Conservation (phyloP, 2,113 vertebrate species). For the Pelecanoides urinatrix region DNA sequence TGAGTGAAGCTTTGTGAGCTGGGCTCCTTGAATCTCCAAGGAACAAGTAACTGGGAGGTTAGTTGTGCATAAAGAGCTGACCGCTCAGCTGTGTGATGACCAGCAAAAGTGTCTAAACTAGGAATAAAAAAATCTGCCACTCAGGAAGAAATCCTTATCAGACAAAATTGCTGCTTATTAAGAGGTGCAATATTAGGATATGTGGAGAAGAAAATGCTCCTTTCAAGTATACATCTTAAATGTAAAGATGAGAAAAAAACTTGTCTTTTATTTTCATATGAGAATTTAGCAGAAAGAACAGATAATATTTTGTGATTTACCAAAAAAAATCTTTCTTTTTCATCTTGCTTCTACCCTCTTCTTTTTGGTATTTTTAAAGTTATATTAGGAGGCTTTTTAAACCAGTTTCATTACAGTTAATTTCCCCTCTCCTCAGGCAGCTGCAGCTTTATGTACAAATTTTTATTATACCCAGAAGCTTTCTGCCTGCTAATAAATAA, state of each 20-base stretch:
- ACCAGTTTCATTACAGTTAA: constrained; percentile 15
- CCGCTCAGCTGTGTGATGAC: neutral
- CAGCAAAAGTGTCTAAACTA: neutral
- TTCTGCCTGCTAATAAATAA: constrained; percentile 58
- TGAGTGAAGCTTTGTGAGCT: neutral
- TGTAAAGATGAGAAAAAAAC: neutral
- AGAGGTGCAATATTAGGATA: neutral
- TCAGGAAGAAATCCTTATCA: neutral
- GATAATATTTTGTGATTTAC: neutral
- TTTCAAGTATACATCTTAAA: neutral
- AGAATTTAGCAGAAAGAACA: neutral
- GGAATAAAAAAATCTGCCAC: neutral
- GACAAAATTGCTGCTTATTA: neutral
- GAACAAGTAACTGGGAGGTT: neutral
- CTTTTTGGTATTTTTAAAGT: neutral
- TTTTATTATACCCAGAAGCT: constrained; percentile 44
- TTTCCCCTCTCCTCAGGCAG: neutral
- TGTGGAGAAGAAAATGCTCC: neutral
- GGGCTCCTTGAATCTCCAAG: neutral
- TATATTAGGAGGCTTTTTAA: neutral
- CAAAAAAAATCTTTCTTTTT: neutral
- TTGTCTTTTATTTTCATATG: neutral
- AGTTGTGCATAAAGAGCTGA: neutral
- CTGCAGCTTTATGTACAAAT: neutral
- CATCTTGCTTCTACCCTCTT: neutral